Percentiles rank a stretch among this genome's conserved stretches.
Evolutionary conservation across 2,797 vertebrate species (phyloP).

Genomic region (Thamnophis elegans): DNA sequence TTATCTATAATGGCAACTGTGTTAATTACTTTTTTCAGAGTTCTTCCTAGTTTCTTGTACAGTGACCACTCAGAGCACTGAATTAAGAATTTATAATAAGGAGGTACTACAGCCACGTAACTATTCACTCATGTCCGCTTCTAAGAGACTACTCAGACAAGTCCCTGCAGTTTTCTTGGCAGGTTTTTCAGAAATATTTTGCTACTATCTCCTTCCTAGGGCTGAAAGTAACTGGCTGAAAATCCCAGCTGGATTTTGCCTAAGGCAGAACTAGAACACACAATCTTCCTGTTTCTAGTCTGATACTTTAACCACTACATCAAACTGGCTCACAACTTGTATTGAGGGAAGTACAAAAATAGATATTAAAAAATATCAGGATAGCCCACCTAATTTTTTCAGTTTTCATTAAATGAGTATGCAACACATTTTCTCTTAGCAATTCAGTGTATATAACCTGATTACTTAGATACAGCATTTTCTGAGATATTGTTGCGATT

Average conservation of each 20-base stretch:
- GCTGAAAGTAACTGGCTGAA: background rate
- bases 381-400: background rate
- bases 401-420: background rate
- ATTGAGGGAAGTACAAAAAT: background rate
- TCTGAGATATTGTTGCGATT: background rate
- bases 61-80: slow-evolving; percentile 13
- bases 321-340: background rate
- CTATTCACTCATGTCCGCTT: background rate
- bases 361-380: slow-evolving; percentile 11
- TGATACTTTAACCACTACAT: background rate
- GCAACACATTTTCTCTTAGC: background rate
- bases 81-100: slow-evolving; percentile 1
- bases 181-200: background rate
- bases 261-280: background rate
- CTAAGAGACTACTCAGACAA: background rate
- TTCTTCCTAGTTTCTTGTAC: slow-evolving; percentile 35
- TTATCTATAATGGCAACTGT: slow-evolving; percentile 32
- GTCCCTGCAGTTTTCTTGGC: background rate
- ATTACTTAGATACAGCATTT: background rate
- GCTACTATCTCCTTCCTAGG: background rate
- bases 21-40: slow-evolving; percentile 37
- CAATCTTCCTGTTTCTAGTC: background rate
- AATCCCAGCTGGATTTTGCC: background rate
- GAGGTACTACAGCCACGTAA: slow-evolving; percentile 21
- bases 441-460: background rate